Conservation (phyloP, 2,888 invertebrate species). For the Gastrophysa polygoni region DNA sequence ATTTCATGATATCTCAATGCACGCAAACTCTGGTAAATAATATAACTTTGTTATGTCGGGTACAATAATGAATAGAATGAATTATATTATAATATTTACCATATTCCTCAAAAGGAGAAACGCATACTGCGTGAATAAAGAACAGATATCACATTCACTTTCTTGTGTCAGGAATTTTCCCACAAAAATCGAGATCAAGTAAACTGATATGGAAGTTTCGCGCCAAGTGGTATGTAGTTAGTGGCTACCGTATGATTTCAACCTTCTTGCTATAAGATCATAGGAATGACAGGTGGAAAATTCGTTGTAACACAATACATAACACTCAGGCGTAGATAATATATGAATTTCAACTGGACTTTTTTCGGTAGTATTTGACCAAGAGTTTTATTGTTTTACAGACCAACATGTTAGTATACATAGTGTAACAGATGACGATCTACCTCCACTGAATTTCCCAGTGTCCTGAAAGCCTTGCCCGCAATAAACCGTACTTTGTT, state of each 20-base stretch:
- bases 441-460: background rate
- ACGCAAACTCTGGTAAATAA: too few relatives aligned
- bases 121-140: slow-evolving; percentile 23
- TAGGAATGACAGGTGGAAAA: slow-evolving; percentile 22
- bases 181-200: slow-evolving; percentile 27
- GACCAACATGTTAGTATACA: too few relatives aligned
- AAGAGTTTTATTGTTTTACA: too few relatives aligned
- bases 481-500: slow-evolving; percentile 26
- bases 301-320: slow-evolving; percentile 19
- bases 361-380: too few relatives aligned
- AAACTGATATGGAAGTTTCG: slow-evolving; percentile 22
- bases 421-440: background rate
- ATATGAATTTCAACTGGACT: too few relatives aligned
- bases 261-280: slow-evolving; percentile 10
- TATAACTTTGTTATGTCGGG: too few relatives aligned
- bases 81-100: too few relatives aligned
- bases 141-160: slow-evolving; percentile 1
- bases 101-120: too few relatives aligned
- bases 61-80: too few relatives aligned
- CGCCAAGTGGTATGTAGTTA: slow-evolving; percentile 11
- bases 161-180: slow-evolving; percentile 19
- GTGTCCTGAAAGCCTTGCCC: slow-evolving; percentile 14
- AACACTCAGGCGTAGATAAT: too few relatives aligned
- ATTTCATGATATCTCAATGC: too few relatives aligned
- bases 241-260: slow-evolving; percentile 7